These are phyloP conservation scores for Halcyon chelicuti DNA, from an alignment of 2,797 vertebrate genomes.

Conservation along the genomic window DNA sequence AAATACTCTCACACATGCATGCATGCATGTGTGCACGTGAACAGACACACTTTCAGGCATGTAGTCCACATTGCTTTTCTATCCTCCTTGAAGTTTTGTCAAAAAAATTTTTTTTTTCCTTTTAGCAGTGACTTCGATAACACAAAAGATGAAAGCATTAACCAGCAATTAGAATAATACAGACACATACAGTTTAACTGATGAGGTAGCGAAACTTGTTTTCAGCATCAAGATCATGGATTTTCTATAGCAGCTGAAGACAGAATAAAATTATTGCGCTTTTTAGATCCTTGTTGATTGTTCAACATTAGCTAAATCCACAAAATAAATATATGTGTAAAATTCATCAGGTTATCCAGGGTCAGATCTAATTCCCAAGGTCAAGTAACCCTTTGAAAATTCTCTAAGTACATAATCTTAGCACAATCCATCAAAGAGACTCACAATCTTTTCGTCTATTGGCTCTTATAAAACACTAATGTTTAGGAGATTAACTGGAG, in stretches of 20 bases:
- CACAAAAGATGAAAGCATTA: constrained; percentile 35
- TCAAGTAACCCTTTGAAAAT: constrained; percentile 76
- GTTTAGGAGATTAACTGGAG: constrained; percentile 71
- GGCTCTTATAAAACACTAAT: constrained; percentile 66
- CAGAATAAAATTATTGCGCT: constrained; percentile 41
- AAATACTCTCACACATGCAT: not conserved
- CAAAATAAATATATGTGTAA: constrained; percentile 68
- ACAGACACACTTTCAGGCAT: not conserved
- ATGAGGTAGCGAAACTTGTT: constrained; percentile 42
- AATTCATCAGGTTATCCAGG: constrained; percentile 64
- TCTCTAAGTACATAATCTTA: constrained; percentile 72
- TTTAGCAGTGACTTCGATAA: not conserved
- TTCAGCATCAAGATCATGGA: constrained; percentile 34
- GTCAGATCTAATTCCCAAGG: constrained; percentile 74
- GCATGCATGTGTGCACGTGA: fast-evolving
- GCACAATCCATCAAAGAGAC: constrained; percentile 68
- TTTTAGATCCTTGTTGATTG: constrained; percentile 33
- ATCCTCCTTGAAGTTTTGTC: constrained; percentile 40
- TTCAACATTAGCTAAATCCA: constrained; percentile 62
- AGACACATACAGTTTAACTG: constrained; percentile 27
- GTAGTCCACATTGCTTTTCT: constrained; percentile 32
- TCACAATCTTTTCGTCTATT: constrained; percentile 58
- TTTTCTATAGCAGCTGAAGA: constrained; percentile 41
- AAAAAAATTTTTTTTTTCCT: constrained; percentile 12
- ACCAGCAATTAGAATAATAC: constrained; percentile 49